Evolutionary conservation across 1,140 invertebrate species (phyloP).

Genomic region (Lethrus apterus): DNA sequence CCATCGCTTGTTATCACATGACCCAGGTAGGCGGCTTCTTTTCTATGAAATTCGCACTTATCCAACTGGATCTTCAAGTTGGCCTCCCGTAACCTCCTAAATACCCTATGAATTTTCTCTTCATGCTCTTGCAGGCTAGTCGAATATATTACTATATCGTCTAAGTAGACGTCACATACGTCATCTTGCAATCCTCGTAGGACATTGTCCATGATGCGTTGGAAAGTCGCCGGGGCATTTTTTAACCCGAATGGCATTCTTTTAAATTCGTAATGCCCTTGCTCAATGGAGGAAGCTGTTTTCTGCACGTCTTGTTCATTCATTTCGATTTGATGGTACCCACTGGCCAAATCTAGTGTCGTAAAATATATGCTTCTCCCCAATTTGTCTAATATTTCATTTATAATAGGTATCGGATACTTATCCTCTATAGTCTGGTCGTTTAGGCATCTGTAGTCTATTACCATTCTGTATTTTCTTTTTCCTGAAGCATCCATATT

Average conservation of each 20-base stretch:
- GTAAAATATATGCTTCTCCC: slow-evolving; percentile 40
- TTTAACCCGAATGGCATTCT: slow-evolving; percentile 9
- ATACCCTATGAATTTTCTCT: slow-evolving; percentile 8
- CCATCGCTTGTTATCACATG: slow-evolving; percentile 26
- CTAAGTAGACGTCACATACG: slow-evolving; percentile 30
- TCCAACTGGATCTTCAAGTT: slow-evolving; percentile 23
- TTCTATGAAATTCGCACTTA: slow-evolving; percentile 24
- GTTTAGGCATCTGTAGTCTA: slow-evolving; percentile 38
- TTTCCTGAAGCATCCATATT: slow-evolving; percentile 24
- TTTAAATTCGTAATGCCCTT: slow-evolving; percentile 8
- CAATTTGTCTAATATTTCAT: slow-evolving; percentile 41
- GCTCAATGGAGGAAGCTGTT: slow-evolving; percentile 28
- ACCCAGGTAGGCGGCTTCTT: slow-evolving; percentile 21
- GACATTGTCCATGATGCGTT: slow-evolving; percentile 32
- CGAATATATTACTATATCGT: slow-evolving; percentile 27
- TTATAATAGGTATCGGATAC: slow-evolving; percentile 48
- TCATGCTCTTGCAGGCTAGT: neutral
- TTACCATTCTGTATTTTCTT: slow-evolving; percentile 32
- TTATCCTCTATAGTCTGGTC: slow-evolving; percentile 31
- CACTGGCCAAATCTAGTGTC: slow-evolving; percentile 43
- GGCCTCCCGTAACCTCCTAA: slow-evolving; percentile 12
- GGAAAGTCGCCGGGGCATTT: slow-evolving; percentile 27
- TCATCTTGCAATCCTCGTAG: slow-evolving; percentile 22
- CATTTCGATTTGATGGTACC: slow-evolving; percentile 48
- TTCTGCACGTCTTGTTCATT: slow-evolving; percentile 35